phyloP scores from a whole-genome alignment of 2,888 invertebrate genomes.

The Apodemia mormo region DNA sequence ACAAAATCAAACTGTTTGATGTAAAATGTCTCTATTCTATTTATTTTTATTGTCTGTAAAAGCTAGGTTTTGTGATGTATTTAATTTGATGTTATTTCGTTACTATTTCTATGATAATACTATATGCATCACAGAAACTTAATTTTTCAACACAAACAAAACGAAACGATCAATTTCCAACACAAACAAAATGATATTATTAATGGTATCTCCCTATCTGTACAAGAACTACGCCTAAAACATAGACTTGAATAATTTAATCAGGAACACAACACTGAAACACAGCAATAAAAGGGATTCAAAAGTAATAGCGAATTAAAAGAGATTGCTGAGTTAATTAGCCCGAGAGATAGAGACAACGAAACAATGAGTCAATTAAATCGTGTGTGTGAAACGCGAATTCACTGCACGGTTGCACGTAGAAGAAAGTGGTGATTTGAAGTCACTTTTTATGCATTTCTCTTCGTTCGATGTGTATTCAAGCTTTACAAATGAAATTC shows the following conservation, averaged over 20 bases:
- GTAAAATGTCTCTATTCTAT: too few relatives aligned
- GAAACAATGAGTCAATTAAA: constrained; percentile 42
- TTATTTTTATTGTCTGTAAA: too few relatives aligned
- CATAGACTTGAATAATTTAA: not conserved
- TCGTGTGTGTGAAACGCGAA: constrained; percentile 57
- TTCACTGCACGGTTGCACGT: constrained; percentile 61
- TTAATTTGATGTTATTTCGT: too few relatives aligned
- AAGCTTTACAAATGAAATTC: constrained; percentile 23
- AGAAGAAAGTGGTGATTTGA: constrained; percentile 65
- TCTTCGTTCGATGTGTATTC: constrained; percentile 19
- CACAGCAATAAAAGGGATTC: not conserved
- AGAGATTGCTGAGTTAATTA: constrained; percentile 33
- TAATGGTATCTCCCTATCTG: too few relatives aligned
- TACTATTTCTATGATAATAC: too few relatives aligned
- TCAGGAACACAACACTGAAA: not conserved
- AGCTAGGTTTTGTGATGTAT: too few relatives aligned
- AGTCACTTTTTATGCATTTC: constrained; percentile 23
- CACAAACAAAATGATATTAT: too few relatives aligned
- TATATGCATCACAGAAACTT: too few relatives aligned
- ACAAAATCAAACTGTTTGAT: too few relatives aligned
- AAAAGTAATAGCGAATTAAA: constrained; percentile 34
- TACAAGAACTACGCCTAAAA: not conserved
- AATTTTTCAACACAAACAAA: too few relatives aligned
- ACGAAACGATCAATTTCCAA: too few relatives aligned
- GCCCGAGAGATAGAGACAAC: constrained; percentile 37